Evolutionary conservation across 2,797 vertebrate species (phyloP), one percentile per base, ranked within the genome.

Genomic region (Macroramphosus scolopax): DNA sequence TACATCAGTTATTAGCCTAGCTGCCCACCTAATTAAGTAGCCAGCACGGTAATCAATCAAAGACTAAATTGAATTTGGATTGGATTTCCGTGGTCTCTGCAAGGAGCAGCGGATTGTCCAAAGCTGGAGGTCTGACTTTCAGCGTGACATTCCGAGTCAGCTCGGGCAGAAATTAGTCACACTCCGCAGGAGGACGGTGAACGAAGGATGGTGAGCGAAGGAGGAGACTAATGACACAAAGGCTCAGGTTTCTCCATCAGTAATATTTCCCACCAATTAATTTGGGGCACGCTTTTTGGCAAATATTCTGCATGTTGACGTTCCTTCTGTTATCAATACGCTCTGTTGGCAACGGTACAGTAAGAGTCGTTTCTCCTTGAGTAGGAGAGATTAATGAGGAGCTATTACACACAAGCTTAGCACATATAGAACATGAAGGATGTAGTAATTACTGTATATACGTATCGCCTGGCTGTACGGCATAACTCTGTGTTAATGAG

Each of bases 51-150:
- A 77, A 88, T 88, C 83, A 88, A 86, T 88, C 84, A 84, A 56
- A 38, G 43, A 51, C 58, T 57, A 85, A 82, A 87, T 84, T 83
- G 68, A 75, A 87, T 88, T 84, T 78, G 75, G 61, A 72, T 78
- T 79, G 65, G 53, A 67, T 79, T 72, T 73, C 54, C 62, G 39
- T 73, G 68, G 57, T 59, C 42, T 66, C 61, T 26, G 57, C 61
- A 57, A 39, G 14, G 51, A 72, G 63, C 57, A 6, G 50, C 17
- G 34, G 54, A 75, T 76, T 59, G 67, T 72, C 63, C 65, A 49
- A 25, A 64, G 62, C 53, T 36, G 42, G 60, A 46, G 46, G 63
- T 75, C 59, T 75, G 77, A 85, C 79, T 77, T 82, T 85, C 70
- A 66, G 54, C 26, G 32, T 79, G 78, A 83, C 80, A 76, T 85